A percentile compares a stretch with the other conserved stretches of the same genome.
Conservation (phyloP, 2,888 invertebrate species). For the Epicampocera succincta region DNA sequence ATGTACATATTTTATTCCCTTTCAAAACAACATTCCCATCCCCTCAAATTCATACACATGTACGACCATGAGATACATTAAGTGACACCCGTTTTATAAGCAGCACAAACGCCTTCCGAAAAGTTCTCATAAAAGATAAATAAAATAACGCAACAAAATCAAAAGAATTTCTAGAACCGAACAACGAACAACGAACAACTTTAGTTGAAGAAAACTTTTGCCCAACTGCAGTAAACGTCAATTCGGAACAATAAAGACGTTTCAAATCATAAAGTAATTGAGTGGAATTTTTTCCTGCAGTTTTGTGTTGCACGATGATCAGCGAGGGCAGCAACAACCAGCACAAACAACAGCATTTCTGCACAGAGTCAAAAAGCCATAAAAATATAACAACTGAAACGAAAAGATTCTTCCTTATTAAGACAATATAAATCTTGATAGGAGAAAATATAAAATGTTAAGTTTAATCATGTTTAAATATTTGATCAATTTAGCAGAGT, state of each 20-base stretch:
- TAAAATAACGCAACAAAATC: neutral
- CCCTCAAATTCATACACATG: too few species aligned
- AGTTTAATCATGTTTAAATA: neutral
- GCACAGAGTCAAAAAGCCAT: conserved; percentile 39
- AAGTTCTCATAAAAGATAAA: too few species aligned
- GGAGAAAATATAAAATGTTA: conserved; percentile 4
- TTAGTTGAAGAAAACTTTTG: conserved; percentile 42
- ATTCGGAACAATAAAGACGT: conserved; percentile 68
- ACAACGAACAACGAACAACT: too few species aligned
- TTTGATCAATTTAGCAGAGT: too few species aligned
- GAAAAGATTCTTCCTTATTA: conserved; percentile 18
- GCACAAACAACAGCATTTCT: conserved; percentile 6
- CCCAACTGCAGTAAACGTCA: conserved; percentile 63
- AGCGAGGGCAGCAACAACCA: neutral
- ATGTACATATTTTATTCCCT: too few species aligned
- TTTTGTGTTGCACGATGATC: conserved; percentile 29
- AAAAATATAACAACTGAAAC: conserved; percentile 30
- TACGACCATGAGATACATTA: too few species aligned
- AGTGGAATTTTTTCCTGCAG: conserved; percentile 67
- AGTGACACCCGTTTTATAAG: too few species aligned
- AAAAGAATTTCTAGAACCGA: neutral
- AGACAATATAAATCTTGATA: neutral
- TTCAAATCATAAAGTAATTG: conserved; percentile 71
- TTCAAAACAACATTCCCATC: too few species aligned
- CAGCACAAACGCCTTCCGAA: too few species aligned